phyloP scores from a whole-genome alignment of 2,797 vertebrate genomes.

The Rhinatrema bivittatum region DNA sequence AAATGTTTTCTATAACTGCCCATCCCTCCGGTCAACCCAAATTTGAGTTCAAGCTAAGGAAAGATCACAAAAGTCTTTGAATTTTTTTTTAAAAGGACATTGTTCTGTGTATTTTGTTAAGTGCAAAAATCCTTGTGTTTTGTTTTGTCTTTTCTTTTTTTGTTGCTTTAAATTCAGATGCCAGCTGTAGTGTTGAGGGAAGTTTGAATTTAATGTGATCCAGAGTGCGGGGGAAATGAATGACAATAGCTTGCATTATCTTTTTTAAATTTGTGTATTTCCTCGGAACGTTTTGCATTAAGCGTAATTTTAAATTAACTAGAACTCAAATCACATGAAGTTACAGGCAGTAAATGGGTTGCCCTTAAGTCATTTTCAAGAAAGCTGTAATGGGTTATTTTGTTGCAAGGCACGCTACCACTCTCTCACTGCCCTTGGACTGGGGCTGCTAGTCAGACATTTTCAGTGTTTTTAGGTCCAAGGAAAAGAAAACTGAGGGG shows the following conservation, averaged over 20 bases:
- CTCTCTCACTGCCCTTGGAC: background rate
- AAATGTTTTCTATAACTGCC: too few species aligned
- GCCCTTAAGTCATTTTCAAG: background rate
- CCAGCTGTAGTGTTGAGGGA: background rate
- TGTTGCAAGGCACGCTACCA: too few species aligned
- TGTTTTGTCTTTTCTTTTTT: too few species aligned
- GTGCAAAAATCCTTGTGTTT: background rate
- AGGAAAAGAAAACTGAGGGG: too few species aligned
- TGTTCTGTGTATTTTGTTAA: background rate
- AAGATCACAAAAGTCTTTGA: background rate
- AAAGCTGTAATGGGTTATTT: background rate
- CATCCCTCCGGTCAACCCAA: too few species aligned
- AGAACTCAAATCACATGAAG: background rate
- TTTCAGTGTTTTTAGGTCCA: too few species aligned
- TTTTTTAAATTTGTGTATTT: background rate
- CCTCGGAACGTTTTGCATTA: background rate
- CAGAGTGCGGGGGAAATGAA: background rate
- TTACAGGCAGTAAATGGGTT: background rate
- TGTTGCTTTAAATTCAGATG: too few species aligned
- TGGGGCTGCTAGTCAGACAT: background rate
- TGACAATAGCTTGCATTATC: background rate
- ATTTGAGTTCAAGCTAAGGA: background rate
- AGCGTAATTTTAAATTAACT: slow-evolving; percentile 2
- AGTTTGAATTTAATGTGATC: background rate
- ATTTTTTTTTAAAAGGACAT: too few species aligned